Base-by-base conservation (phyloP, 2,888 invertebrate species). In the Cryptophagus acutangulus region DNA sequence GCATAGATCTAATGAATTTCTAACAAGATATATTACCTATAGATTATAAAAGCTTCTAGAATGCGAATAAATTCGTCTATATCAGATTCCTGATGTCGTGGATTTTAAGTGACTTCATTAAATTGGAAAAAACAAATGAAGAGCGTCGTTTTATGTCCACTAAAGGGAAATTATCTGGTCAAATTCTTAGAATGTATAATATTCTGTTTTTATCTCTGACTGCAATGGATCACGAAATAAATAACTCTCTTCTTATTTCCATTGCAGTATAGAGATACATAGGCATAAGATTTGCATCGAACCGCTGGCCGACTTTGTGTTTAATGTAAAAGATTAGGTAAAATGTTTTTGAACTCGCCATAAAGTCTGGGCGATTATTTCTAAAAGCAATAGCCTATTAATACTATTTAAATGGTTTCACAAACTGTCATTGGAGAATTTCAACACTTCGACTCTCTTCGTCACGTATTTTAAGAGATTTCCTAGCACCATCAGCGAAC, bases 341-440 rank as follows among this genome's bases (percentile, higher is more conserved):
- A 63, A 66, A 64, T 58, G 62, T 64, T 62, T 61, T 59, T 53
- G 54, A 62, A 54, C 57, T 59, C 55, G 54, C 60, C 50, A 61
- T 62, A 63, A 62, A 55, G 55, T 58, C 54, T 58, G 53, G 49
- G 58, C 57, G 65, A 65, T 66, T 66, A 66, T 61, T 59, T 41
- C 61, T 67, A 64, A 67, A 66, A 67, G 67, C 59, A 66, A 66
- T 66, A 59, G 66, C 63, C 66, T 66, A 67, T 67, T 65, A 67
- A 66, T 67, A 66, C 60, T 61, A 60, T 62, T 65, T 64, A 62
- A 66, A 63, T 58, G 58, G 55, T 53, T 49, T 47, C 45, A 54
- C 55, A 55, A 58, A 26, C 14, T 8, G 20, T 15, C 26, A 24
- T 25, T 16, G 15, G 24, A 36, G 25, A 17, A 12, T 2, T 8